A percentile compares a stretch with the other conserved stretches of the same genome.
Conservation (phyloP, 2,888 invertebrate species). For the Erebia ligea region DNA sequence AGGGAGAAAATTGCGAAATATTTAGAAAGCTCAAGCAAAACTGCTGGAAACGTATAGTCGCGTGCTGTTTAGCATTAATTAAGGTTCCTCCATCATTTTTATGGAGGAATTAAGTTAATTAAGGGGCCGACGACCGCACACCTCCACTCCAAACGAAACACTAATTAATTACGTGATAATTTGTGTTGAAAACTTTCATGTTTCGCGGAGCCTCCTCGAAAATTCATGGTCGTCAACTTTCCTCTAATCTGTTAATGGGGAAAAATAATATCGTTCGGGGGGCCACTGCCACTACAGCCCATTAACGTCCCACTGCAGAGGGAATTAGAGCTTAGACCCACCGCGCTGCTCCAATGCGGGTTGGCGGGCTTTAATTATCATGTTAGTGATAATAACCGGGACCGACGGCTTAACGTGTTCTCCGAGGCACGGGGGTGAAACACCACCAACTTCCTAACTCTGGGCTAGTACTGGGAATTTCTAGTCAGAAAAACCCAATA, state of each 20-base stretch:
- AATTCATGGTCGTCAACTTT: constrained; percentile 9
- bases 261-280: neutral
- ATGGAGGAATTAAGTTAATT: constrained; percentile 34
- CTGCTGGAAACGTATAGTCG: neutral
- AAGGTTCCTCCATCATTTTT: constrained; percentile 31
- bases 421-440: too few species aligned
- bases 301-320: too few species aligned
- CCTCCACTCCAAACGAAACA: constrained; percentile 21
- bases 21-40: neutral
- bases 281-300: too few species aligned
- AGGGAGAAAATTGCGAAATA: neutral
- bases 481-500: too few species aligned
- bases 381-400: too few species aligned
- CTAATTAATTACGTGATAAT: constrained; percentile 38
- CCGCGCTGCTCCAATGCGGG: too few species aligned
- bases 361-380: too few species aligned
- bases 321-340: too few species aligned
- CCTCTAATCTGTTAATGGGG: constrained; percentile 1
- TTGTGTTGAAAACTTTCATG: constrained; percentile 29
- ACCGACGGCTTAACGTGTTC: too few species aligned
- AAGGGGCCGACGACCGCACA: constrained; percentile 24
- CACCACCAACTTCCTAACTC: too few species aligned
- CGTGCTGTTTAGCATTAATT: constrained; percentile 14
- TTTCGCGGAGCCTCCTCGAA: neutral
- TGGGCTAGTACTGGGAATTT: too few species aligned